These are phyloP conservation scores for Onychostruthus taczanowskii DNA, from an alignment of 2,113 vertebrate species.

Conservation along the genomic window DNA sequence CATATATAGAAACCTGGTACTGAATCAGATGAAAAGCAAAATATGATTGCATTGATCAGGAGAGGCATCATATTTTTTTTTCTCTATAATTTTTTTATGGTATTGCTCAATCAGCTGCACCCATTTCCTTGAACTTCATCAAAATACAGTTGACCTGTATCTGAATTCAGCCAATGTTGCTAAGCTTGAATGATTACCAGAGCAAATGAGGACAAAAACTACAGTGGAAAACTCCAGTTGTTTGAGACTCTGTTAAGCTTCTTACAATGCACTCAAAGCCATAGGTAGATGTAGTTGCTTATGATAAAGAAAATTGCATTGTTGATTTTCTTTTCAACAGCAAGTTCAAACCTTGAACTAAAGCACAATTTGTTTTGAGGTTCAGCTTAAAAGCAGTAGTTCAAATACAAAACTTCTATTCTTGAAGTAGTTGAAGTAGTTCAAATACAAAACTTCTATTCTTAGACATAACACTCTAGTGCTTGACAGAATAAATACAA, in stretches of 20 bases:
- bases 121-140: neutral
- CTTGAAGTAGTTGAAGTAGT: neutral
- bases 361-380: slow-evolving; percentile 1
- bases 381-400: slow-evolving; percentile 17
- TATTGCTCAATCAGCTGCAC: neutral
- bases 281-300: slow-evolving; percentile 19
- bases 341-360: slow-evolving; percentile 31
- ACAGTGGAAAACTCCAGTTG: slow-evolving; percentile 3
- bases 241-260: neutral
- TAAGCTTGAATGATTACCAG: slow-evolving; percentile 17
- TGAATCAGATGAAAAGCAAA: neutral
- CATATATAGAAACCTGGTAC: neutral
- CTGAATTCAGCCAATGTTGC: neutral
- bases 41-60: neutral
- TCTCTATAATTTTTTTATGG: neutral
- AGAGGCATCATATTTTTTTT: neutral
- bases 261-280: neutral
- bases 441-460: neutral
- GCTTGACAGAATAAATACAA: neutral
- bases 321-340: slow-evolving; percentile 40
- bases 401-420: neutral
- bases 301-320: slow-evolving; percentile 8
- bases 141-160: slow-evolving; percentile 6
- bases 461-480: neutral
- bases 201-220: slow-evolving; percentile 25